phyloP scores from a whole-genome alignment of 1,140 invertebrate genomes.

The Pogonognathellus flavescens region DNA sequence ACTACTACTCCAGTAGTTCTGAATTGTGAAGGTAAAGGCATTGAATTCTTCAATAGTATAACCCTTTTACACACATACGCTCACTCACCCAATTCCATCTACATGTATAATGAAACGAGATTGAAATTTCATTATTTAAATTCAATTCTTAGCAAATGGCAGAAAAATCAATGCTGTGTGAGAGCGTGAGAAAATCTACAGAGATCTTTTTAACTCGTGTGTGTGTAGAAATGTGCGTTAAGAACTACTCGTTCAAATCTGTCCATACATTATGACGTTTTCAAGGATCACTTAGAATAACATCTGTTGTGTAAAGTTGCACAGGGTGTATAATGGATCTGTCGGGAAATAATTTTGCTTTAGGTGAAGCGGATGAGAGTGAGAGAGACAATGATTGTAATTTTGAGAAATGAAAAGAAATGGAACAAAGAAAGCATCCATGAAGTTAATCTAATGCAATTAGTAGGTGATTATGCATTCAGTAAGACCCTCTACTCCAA shows the following conservation, averaged over 20 bases:
- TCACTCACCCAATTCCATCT: neutral
- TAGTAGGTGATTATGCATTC: conserved; percentile 57
- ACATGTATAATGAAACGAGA: conserved; percentile 1
- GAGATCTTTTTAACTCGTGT: neutral
- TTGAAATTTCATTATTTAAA: conserved; percentile 20
- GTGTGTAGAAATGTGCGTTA: too few relatives aligned
- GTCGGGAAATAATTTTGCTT: too few relatives aligned
- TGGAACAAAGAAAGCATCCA: conserved; percentile 4
- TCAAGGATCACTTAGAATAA: too few relatives aligned
- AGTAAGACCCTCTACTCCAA: conserved; percentile 45
- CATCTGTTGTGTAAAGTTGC: too few relatives aligned
- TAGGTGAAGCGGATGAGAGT: neutral
- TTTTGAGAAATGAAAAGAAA: conserved; percentile 23
- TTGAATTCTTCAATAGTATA: neutral
- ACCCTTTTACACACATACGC: too few relatives aligned
- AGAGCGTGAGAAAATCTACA: neutral
- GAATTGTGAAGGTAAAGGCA: neutral
- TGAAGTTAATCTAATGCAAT: conserved; percentile 51
- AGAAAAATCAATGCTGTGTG: conserved; percentile 6
- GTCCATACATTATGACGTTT: neutral
- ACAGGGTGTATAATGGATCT: too few relatives aligned
- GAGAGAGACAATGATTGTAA: conserved; percentile 16
- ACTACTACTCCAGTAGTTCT: too few relatives aligned
- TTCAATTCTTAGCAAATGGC: neutral
- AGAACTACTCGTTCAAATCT: neutral